A percentile compares a stretch with the other conserved stretches of the same genome.
phyloP scores from a whole-genome alignment of 2,113 vertebrate species.

The Neopipo cinnamomea region DNA sequence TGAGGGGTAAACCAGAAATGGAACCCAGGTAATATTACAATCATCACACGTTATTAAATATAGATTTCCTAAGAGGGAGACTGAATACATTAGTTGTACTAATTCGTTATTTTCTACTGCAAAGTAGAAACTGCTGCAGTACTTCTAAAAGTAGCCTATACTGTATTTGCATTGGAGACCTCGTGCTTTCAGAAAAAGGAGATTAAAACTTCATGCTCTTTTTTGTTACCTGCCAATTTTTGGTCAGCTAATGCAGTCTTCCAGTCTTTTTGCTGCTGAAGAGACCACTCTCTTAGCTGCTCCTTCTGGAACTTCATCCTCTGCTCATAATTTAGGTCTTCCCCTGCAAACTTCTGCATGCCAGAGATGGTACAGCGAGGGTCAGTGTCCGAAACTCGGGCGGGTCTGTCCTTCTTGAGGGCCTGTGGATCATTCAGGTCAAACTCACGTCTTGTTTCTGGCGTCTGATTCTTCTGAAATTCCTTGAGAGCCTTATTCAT shows the following conservation, averaged over 20 bases:
- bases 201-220: neutral
- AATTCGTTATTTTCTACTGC: neutral
- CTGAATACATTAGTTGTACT: neutral
- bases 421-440: slow-evolving; percentile 79
- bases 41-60: neutral
- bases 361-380: slow-evolving; percentile 70
- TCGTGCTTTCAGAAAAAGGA: neutral
- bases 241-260: slow-evolving; percentile 59
- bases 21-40: neutral
- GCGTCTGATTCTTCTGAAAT: slow-evolving; percentile 79
- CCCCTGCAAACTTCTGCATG: slow-evolving; percentile 83
- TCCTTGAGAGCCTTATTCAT: slow-evolving; percentile 64
- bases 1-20: neutral
- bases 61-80: neutral
- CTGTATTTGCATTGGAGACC: neutral
- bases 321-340: slow-evolving; percentile 73
- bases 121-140: neutral
- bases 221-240: slow-evolving; percentile 71
- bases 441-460: slow-evolving; percentile 74
- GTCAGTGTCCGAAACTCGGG: slow-evolving; percentile 61
- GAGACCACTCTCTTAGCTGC: slow-evolving; percentile 83
- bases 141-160: neutral
- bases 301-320: slow-evolving; percentile 81
- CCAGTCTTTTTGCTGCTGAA: slow-evolving; percentile 81
- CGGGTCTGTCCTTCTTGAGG: slow-evolving; percentile 71